Percentiles rank a stretch among this genome's conserved stretches.
phyloP scores from a whole-genome alignment of 2,797 vertebrate genomes.

The Centropyge bicolor region DNA sequence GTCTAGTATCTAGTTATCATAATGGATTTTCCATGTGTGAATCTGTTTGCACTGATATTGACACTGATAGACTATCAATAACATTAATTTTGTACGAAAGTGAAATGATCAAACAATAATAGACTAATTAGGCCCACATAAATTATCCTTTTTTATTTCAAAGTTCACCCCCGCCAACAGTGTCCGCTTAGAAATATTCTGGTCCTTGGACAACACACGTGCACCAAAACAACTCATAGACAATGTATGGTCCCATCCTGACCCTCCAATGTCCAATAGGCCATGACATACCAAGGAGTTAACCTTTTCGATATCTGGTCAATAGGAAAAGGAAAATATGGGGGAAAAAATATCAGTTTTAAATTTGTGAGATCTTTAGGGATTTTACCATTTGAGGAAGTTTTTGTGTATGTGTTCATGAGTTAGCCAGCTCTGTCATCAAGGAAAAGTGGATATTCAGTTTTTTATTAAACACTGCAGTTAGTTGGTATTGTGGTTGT shows the following conservation, averaged over 20 bases:
- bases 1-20: too few species aligned
- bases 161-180: too few species aligned
- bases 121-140: too few species aligned
- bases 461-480: not conserved
- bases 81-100: too few species aligned
- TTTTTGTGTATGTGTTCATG: not conserved
- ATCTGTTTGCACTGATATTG: too few species aligned
- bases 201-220: too few species aligned
- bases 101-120: too few species aligned
- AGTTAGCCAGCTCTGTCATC: not conserved
- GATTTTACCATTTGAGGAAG: not conserved
- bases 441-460: not conserved
- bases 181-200: too few species aligned
- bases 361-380: not conserved
- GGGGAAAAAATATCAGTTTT: not conserved
- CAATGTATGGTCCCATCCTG: not conserved
- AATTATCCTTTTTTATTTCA: too few species aligned
- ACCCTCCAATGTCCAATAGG: not conserved
- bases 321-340: not conserved
- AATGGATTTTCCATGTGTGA: too few species aligned
- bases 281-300: not conserved
- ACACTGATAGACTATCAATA: too few species aligned
- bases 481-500: not conserved
- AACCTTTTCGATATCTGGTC: not conserved
- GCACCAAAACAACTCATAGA: too few species aligned